Base-by-base conservation (phyloP, 2,888 invertebrate species). In the Junonia oenone region DNA sequence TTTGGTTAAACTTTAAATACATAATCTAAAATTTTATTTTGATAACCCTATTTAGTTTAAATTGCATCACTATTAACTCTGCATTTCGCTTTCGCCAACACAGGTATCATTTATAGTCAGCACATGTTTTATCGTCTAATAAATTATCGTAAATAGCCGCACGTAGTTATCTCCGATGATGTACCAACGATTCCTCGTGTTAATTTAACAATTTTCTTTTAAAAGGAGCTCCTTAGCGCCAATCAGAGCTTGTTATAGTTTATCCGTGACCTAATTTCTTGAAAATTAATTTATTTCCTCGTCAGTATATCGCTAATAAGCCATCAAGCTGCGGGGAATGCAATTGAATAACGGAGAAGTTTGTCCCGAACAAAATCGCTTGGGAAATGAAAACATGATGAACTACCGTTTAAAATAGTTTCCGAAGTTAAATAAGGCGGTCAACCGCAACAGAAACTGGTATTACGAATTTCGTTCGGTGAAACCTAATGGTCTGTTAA, bases 201-300 rank as follows among this genome's bases (percentile, higher is more conserved):
- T n/a, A n/a, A n/a, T n/a, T n/a, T n/a, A n/a, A n/a, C n/a, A 33
- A 3, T 2, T 33, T 33, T 6, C 9, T 29, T 33, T 33, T n/a
- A 33, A 22, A 22, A n/a, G n/a, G n/a, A 33, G n/a, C 31, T 4
- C 4, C n/a, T 33, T n/a, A 33, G n/a, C 11, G 4, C 4, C 67
- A 71, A 76, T 78, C 71, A 76, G 65, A 64, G 66, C 71, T 69
- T 68, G 69, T 75, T 75, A 75, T 37, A 69, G 57, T 69, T 69
- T 70, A 66, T 19, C 63, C 63, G 68, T 69, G 85, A 85, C 84
- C 85, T 68, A 83, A 83, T 86, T 84, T 73, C 75, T 76, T 67
- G 55, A 75, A 71, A 83, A 78, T 78, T 77, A 81, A 78, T 80
- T 76, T 71, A 79, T 77, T 79, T 78, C 73, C 78, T 72, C 56